Evolutionary conservation across 2,888 invertebrate species (phyloP).

Genomic region (Trachelus tabidus): DNA sequence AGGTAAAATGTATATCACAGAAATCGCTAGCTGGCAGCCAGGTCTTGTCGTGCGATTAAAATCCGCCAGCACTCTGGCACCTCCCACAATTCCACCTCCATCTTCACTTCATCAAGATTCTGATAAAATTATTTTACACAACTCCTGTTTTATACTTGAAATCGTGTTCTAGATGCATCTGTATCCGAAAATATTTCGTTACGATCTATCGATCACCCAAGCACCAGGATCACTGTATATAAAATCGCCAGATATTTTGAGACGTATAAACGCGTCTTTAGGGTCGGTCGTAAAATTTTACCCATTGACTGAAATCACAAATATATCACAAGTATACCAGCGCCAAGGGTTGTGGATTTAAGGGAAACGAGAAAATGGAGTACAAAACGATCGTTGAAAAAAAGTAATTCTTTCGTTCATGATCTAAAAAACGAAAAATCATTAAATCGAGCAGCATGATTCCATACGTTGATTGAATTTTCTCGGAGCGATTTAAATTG

Average conservation of each 20-base stretch:
- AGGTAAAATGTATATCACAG: neutral
- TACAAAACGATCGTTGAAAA: neutral
- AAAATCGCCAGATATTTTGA: neutral
- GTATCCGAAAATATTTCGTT: neutral
- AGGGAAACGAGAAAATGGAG: neutral
- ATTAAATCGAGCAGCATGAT: too few relatives aligned
- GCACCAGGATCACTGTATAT: neutral
- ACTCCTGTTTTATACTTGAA: too few relatives aligned
- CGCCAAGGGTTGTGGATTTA: neutral
- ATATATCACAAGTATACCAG: neutral
- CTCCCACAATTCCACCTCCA: neutral
- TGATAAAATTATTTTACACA: neutral
- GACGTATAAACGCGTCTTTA: neutral
- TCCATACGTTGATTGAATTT: neutral
- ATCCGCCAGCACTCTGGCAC: neutral
- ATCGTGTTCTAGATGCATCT: neutral
- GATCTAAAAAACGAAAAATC: neutral
- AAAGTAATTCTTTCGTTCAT: neutral
- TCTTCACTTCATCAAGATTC: neutral
- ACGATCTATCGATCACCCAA: neutral
- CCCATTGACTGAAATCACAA: neutral
- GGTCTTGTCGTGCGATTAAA: neutral
- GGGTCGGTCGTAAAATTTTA: neutral
- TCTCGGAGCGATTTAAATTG: neutral
- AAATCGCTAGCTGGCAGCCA: neutral